Base-by-base conservation (phyloP, 2,888 invertebrate genomes). In the Platycheirus rosarum region DNA sequence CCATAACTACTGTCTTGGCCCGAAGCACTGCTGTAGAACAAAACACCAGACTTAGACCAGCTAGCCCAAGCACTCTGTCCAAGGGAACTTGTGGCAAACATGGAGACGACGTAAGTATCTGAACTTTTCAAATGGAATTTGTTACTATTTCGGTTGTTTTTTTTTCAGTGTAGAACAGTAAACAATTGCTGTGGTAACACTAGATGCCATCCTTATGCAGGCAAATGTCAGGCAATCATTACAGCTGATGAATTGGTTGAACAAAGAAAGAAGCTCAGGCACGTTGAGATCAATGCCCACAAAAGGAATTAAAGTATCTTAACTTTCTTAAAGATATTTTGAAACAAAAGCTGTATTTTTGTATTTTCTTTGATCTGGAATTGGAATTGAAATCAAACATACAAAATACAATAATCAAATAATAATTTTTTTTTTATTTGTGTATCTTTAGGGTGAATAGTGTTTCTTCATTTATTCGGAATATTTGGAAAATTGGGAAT, bases 201-300 rank as follows among this genome's bases (percentile, higher is more conserved):
- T 7, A 18, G 60, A 8, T 60, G 60, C 18, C 42, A 60, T 18
- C 13, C 14, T 13, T 60, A 60, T 2, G 60, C 60, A 1, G 11
- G 23, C 7, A 60, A 60, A n/a, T 60, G 60, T 5, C 42, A 29
- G n/a, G 60, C 29, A 2, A 13, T 60, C 11, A 60, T 60, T 11
- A 60, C 60, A 3, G 2, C 29, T 2, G 44, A 44, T 0, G 60
- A 60, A 16, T 60, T 60, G 29, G 0, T 1, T 0, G 14, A 26
- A 6, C 60, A 60, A 44, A 60, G 29, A 23, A 44, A 44, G 44
- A 60, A 60, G 29, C 60, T 60, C 42, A 29, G 60, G 2, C 60
- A 60, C 11, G 60, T 60, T 7, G 60, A 60, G n/a, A 60, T 60
- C 29, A 60, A 60, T 60, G 60, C 60, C 29, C 60, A 60, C 44